Evolutionary conservation across 2,113 vertebrate species (phyloP).

Genomic region (Elachura formosa): DNA sequence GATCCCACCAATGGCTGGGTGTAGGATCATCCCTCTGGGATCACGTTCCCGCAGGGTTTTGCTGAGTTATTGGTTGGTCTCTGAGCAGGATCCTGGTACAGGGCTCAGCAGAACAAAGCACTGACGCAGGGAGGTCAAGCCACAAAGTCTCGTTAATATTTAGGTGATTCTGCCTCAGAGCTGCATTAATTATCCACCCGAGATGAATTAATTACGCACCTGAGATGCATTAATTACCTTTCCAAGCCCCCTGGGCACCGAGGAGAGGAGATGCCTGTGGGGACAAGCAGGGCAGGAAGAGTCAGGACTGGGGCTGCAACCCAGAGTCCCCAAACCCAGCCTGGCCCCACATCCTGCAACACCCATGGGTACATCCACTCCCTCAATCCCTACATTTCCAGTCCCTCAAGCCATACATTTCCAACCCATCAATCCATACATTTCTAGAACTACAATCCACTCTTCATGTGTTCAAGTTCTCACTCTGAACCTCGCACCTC

Average conservation of each 20-base stretch:
- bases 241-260: background rate
- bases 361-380: rapidly evolving
- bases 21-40: background rate
- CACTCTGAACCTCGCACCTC: rapidly evolving
- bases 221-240: background rate
- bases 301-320: background rate
- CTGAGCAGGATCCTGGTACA: rapidly evolving
- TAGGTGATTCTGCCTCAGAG: background rate
- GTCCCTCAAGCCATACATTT: too few species aligned
- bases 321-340: too few species aligned
- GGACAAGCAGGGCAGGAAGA: background rate
- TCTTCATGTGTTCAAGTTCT: rapidly evolving
- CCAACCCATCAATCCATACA: rapidly evolving
- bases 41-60: background rate
- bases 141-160: background rate
- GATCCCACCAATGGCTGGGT: background rate
- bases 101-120: background rate
- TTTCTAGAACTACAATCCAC: rapidly evolving
- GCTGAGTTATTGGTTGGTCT: background rate
- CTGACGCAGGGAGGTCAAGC: background rate
- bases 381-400: too few species aligned
- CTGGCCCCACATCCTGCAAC: background rate
- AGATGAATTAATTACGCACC: background rate
- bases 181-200: background rate
- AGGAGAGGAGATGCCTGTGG: background rate